Conservation (phyloP, 1,140 invertebrate species). For the Temnothorax longispinosus region DNA sequence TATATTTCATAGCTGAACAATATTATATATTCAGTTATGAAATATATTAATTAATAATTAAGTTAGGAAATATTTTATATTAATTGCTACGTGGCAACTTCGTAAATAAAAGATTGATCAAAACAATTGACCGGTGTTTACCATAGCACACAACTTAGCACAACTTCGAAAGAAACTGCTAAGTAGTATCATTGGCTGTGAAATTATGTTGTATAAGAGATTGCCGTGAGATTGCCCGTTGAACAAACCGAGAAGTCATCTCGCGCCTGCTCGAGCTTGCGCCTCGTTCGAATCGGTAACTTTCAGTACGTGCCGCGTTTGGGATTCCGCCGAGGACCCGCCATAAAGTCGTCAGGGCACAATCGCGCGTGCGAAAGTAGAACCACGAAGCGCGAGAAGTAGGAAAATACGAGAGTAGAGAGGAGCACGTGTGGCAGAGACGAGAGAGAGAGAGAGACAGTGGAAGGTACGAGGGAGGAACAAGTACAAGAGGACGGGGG, state of each 20-base stretch:
- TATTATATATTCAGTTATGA: not conserved
- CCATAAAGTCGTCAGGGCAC: slow-evolving; percentile 60
- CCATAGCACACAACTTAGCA: no score
- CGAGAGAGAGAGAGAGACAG: not conserved
- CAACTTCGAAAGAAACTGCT: not conserved
- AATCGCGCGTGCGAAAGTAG: slow-evolving; percentile 50
- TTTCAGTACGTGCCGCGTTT: slow-evolving; percentile 57
- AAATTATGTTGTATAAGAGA: slow-evolving; percentile 11
- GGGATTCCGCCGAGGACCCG: slow-evolving; percentile 43
- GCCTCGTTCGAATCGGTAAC: slow-evolving; percentile 47
- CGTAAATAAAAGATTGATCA: not conserved
- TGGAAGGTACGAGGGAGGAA: not conserved
- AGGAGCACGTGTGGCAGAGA: slow-evolving; percentile 26
- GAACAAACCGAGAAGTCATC: slow-evolving; percentile 30
- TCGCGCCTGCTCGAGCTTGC: slow-evolving; percentile 20
- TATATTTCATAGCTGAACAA: not conserved
- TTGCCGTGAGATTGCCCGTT: slow-evolving; percentile 7
- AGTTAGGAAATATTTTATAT: not conserved
- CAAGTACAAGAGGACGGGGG: not conserved
- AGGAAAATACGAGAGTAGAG: slow-evolving; percentile 56
- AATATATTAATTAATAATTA: no score
- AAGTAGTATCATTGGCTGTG: not conserved
- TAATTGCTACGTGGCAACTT: not conserved
- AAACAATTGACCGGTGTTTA: not conserved
- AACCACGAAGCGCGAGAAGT: slow-evolving; percentile 58